phyloP scores from a whole-genome alignment of 2,797 vertebrate species.

The Pipistrellus kuhlii region DNA sequence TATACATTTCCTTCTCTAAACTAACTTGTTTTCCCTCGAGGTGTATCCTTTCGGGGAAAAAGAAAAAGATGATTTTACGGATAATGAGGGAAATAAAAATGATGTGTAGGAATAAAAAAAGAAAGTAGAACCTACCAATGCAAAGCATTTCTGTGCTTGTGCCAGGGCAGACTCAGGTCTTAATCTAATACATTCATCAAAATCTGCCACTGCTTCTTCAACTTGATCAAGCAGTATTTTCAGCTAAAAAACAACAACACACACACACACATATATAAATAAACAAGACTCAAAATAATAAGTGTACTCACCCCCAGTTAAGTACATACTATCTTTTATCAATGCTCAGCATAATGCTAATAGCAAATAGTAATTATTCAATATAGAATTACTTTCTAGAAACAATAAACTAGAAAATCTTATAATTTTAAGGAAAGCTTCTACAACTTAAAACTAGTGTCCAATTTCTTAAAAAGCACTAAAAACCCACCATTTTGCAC shows the following conservation, averaged over 20 bases:
- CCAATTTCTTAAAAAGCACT: not conserved
- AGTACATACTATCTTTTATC: not conserved
- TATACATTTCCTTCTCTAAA: not conserved
- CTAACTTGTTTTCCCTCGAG: not conserved
- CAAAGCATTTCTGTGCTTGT: conserved; percentile 99
- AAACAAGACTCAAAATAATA: not conserved
- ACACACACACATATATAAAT: not conserved
- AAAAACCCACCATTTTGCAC: not conserved
- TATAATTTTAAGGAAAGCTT: conserved; percentile 43
- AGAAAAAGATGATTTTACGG: not conserved
- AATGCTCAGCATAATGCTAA: conserved; percentile 20
- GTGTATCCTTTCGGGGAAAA: not conserved
- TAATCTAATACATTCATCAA: conserved; percentile 97
- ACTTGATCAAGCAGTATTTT: conserved; percentile 99
- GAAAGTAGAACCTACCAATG: conserved; percentile 91
- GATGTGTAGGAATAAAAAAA: conserved; percentile 52
- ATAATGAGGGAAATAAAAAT: not conserved
- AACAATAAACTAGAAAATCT: not conserved
- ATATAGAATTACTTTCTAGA: conserved; percentile 29
- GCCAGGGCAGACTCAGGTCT: conserved; percentile 98
- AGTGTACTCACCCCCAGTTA: not conserved
- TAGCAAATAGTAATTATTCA: conserved; percentile 26
- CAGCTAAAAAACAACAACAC: conserved; percentile 88
- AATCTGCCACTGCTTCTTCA: conserved; percentile 98
- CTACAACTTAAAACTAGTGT: conserved; percentile 48